Evolutionary conservation across 1,140 invertebrate genomes (phyloP).

Genomic region (Euwallacea fornicatus): DNA sequence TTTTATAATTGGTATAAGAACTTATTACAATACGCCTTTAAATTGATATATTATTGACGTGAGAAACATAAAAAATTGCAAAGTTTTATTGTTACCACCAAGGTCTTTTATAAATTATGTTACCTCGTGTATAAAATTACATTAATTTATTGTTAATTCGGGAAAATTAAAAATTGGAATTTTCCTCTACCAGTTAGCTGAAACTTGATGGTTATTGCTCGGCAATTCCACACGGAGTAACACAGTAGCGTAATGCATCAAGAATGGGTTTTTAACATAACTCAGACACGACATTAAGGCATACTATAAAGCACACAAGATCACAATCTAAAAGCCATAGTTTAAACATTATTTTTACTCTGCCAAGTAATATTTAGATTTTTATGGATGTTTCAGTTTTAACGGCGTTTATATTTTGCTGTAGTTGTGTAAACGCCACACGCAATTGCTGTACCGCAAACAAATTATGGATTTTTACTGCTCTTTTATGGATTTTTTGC

Average conservation of each 20-base stretch:
- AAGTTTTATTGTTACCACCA: not conserved
- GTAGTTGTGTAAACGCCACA: slow-evolving; percentile 19
- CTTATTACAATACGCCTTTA: slow-evolving; percentile 23
- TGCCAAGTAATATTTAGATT: slow-evolving; percentile 22
- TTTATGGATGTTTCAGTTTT: slow-evolving; percentile 26
- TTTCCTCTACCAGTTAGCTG: too few relatives aligned
- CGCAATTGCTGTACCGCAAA: slow-evolving; percentile 14
- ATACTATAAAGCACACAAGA: slow-evolving; percentile 23
- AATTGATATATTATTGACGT: slow-evolving; percentile 14
- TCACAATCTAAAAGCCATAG: slow-evolving; percentile 30
- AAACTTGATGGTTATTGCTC: not conserved
- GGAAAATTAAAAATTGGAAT: not conserved
- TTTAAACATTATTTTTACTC: slow-evolving; percentile 29
- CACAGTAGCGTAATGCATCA: not conserved
- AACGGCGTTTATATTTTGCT: slow-evolving; percentile 23
- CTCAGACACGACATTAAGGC: slow-evolving; percentile 15
- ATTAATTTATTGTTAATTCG: not conserved
- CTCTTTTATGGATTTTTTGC: too few relatives aligned
- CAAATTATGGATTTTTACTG: slow-evolving; percentile 15
- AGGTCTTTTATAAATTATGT: not conserved
- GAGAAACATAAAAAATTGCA: slow-evolving; percentile 4
- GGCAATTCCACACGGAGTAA: not conserved
- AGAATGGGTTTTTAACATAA: slow-evolving; percentile 5
- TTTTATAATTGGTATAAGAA: slow-evolving; percentile 4
- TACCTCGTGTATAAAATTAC: not conserved